Conservation (phyloP, 2,797 vertebrate species). For the Tamandua tetradactyla region DNA sequence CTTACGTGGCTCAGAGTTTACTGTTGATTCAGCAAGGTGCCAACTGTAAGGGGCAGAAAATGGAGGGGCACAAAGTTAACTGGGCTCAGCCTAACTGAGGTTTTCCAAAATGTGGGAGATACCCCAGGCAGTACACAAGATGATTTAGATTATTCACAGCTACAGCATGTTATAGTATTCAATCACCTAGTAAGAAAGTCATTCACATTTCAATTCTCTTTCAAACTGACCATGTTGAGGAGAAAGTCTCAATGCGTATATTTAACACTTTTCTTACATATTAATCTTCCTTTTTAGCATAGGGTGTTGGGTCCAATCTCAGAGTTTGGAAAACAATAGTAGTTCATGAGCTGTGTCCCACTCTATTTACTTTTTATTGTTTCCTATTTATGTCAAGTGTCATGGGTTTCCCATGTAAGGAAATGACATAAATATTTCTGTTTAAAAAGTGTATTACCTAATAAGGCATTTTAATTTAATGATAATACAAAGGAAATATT, state of each 20-base stretch:
- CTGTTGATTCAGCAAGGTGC: fast-evolving
- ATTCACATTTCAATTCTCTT: background rate
- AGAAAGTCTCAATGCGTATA: background rate
- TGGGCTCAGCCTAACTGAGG: background rate
- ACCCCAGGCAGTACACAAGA: background rate
- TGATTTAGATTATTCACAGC: background rate
- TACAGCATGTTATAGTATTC: background rate
- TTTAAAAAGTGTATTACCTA: constrained; percentile 12
- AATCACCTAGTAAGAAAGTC: background rate
- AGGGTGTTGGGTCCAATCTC: background rate
- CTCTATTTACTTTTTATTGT: background rate
- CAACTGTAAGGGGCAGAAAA: background rate
- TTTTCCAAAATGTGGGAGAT: background rate
- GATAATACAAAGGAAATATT: background rate
- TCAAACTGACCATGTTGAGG: background rate
- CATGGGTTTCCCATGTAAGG: background rate
- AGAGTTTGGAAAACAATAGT: background rate
- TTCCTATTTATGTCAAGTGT: background rate
- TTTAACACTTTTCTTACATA: background rate
- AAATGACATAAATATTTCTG: background rate
- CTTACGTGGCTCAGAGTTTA: background rate
- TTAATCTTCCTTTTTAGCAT: background rate
- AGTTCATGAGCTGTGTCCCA: background rate
- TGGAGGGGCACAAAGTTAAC: background rate
- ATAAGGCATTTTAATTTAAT: background rate